Conservation (phyloP, 1,140 invertebrate species). For the Drosophila mojavensis region DNA sequence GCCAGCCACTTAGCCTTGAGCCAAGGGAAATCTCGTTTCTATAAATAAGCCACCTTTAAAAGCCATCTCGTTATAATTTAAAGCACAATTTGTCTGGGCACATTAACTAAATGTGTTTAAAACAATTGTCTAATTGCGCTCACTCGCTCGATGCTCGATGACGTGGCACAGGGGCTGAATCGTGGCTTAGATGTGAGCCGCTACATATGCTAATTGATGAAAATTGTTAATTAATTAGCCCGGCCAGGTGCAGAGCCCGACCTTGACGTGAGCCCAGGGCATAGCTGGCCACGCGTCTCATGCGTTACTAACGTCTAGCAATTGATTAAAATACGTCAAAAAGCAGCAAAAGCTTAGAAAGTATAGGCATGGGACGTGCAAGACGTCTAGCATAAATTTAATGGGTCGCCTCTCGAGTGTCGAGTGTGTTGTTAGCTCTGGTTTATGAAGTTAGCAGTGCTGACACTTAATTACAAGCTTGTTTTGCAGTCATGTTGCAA, state of each 20-base stretch:
- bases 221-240: conserved; percentile 54
- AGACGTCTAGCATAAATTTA: too few species aligned
- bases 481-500: too few species aligned
- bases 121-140: conserved; percentile 52
- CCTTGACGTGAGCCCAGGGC: conserved; percentile 25
- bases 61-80: conserved; percentile 63
- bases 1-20: conserved; percentile 52
- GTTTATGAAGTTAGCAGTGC: too few species aligned
- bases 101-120: conserved; percentile 56
- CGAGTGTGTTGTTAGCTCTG: too few species aligned
- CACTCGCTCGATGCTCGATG: conserved; percentile 40
- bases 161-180: conserved; percentile 55
- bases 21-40: conserved; percentile 54
- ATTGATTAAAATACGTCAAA: too few species aligned
- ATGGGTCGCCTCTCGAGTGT: too few species aligned
- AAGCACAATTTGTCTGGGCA: conserved; percentile 56
- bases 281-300: too few species aligned
- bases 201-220: conserved; percentile 55
- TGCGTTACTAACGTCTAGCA: too few species aligned
- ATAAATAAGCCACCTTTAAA: neutral
- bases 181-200: conserved; percentile 33
- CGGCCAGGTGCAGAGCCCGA: conserved; percentile 15
- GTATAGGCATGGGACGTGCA: too few species aligned
- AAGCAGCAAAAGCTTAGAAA: too few species aligned
- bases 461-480: too few species aligned